Evolutionary conservation across 2,797 vertebrate species (phyloP).

Genomic region (Sorex maritimensis): DNA sequence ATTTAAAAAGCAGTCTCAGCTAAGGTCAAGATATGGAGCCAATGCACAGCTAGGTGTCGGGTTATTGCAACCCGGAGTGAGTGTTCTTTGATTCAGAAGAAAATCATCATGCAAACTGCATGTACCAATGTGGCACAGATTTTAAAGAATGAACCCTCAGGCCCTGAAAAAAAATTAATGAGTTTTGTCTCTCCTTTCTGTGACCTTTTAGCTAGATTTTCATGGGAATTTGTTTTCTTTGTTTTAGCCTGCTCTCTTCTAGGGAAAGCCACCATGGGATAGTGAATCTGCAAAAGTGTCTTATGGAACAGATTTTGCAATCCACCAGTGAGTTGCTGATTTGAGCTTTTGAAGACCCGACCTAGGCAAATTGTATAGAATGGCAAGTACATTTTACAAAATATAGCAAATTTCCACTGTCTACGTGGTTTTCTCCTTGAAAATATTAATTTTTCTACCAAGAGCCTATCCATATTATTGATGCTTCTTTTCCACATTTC

Average conservation of each 20-base stretch:
- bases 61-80: constrained; percentile 9
- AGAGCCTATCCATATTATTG: neutral
- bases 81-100: constrained; percentile 75
- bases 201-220: constrained; percentile 84
- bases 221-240: constrained; percentile 86
- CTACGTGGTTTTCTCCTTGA: constrained; percentile 39
- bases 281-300: constrained; percentile 64
- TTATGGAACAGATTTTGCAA: constrained; percentile 54
- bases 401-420: neutral
- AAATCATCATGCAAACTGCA: constrained; percentile 69
- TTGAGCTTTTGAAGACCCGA: constrained; percentile 59
- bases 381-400: constrained; percentile 69
- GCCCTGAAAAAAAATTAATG: constrained; percentile 85
- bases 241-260: constrained; percentile 76
- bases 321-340: constrained; percentile 26
- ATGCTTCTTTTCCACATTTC: neutral
- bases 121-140: constrained; percentile 74
- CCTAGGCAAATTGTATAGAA: constrained; percentile 45
- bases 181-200: constrained; percentile 83
- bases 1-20: constrained; percentile 44
- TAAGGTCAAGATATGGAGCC: neutral
- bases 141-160: constrained; percentile 86
- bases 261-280: constrained; percentile 71
- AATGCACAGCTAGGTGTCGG: constrained; percentile 52
- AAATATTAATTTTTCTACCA: neutral